These are phyloP conservation scores for Epistrophe eligans DNA, from an alignment of 2,888 invertebrate genomes.

Conservation along the genomic window DNA sequence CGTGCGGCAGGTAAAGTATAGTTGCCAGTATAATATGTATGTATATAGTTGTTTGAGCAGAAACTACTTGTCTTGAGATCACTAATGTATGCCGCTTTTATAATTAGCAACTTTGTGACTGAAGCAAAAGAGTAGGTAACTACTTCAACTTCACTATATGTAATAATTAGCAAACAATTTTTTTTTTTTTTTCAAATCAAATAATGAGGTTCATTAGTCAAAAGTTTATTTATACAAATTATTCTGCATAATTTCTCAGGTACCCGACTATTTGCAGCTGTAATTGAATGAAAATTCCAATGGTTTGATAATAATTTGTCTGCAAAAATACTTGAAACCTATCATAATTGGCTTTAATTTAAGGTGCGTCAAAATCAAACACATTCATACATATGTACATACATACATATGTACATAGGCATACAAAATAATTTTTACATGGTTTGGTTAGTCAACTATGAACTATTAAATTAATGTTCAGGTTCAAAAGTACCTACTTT, in stretches of 20 bases:
- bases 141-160: background rate
- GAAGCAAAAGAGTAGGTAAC: background rate
- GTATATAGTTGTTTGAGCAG: background rate
- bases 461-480: too few relatives aligned
- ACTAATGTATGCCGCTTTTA: constrained; percentile 2
- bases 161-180: constrained; percentile 19
- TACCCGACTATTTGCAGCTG: background rate
- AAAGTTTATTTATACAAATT: constrained; percentile 26
- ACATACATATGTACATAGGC: too few relatives aligned
- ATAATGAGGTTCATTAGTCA: constrained; percentile 22
- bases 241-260: background rate
- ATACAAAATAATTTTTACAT: too few relatives aligned
- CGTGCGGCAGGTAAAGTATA: background rate
- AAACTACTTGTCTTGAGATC: background rate
- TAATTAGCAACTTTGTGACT: constrained; percentile 8
- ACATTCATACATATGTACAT: too few relatives aligned
- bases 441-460: too few relatives aligned
- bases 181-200: constrained; percentile 11
- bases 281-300: constrained; percentile 22
- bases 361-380: background rate
- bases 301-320: constrained; percentile 9
- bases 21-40: background rate
- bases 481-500: too few relatives aligned
- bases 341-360: background rate
- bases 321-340: background rate